Evolutionary conservation across 2,888 invertebrate species (phyloP).

Genomic region (Microdon myrmicae): DNA sequence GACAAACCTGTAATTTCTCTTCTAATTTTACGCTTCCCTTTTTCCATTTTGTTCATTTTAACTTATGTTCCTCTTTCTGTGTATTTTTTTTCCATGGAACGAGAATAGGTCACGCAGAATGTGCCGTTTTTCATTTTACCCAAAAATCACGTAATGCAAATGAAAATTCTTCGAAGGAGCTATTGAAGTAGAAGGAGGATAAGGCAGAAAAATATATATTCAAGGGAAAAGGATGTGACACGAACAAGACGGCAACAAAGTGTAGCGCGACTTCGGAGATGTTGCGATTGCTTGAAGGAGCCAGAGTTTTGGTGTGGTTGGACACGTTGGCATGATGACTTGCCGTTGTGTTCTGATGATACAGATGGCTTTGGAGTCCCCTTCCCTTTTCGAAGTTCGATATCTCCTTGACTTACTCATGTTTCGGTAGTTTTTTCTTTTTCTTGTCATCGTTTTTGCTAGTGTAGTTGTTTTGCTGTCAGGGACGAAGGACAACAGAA

Average conservation of each 20-base stretch:
- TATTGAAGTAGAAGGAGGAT: slow-evolving; percentile 15
- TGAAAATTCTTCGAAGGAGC: slow-evolving; percentile 37
- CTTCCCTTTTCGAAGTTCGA: slow-evolving; percentile 15
- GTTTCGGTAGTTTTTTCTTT: slow-evolving; percentile 10
- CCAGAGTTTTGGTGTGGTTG: not conserved
- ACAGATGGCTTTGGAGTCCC: slow-evolving; percentile 6
- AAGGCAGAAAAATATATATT: not conserved
- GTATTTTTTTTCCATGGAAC: too few relatives aligned
- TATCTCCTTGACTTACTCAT: slow-evolving; percentile 8
- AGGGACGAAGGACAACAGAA: not conserved
- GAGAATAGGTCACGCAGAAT: slow-evolving; percentile 34
- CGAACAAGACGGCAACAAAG: slow-evolving; percentile 19
- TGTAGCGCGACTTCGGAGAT: slow-evolving; percentile 6
- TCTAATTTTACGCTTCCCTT: too few relatives aligned
- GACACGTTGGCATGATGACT: not conserved
- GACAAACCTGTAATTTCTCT: too few relatives aligned
- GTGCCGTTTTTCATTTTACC: slow-evolving; percentile 35
- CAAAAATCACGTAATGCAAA: slow-evolving; percentile 48
- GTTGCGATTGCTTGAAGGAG: not conserved
- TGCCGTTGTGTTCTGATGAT: too few relatives aligned
- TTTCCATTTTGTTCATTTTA: too few relatives aligned
- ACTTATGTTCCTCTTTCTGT: too few relatives aligned
- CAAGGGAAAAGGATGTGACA: slow-evolving; percentile 7
- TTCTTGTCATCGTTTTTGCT: not conserved
- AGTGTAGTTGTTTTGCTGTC: slow-evolving; percentile 1